phyloP scores from a whole-genome alignment of 2,113 vertebrate species.

The Apaloderma vittatum region DNA sequence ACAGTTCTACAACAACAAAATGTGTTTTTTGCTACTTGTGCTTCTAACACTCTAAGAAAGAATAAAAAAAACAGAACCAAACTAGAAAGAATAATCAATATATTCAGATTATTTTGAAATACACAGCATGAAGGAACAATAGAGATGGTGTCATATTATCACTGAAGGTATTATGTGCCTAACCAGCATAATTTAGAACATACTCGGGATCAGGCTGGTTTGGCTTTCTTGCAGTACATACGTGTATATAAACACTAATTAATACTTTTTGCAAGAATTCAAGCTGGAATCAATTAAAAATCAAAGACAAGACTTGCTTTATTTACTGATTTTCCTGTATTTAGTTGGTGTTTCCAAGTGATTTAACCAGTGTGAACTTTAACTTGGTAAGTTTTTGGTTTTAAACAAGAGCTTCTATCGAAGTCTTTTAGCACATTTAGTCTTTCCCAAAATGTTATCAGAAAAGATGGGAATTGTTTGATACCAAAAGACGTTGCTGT shows the following conservation, averaged over 20 bases:
- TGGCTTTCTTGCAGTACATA: not conserved
- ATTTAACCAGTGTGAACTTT: not conserved
- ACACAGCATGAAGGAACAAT: not conserved
- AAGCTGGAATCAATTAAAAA: not conserved
- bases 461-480: not conserved
- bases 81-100: not conserved
- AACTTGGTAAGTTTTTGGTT: not conserved
- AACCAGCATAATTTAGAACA: not conserved
- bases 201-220: not conserved
- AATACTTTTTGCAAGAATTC: not conserved
- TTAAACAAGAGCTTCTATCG: not conserved
- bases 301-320: not conserved
- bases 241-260: not conserved
- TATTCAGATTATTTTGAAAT: not conserved
- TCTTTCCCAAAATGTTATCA: not conserved
- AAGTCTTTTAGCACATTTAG: not conserved
- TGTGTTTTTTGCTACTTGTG: not conserved
- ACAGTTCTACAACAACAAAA: not conserved
- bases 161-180: not conserved
- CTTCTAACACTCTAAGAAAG: not conserved
- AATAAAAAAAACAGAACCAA: not conserved
- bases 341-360: not conserved
- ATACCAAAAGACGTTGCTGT: not conserved
- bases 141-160: not conserved
- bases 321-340: not conserved